Evolutionary conservation across 2,797 vertebrate genomes (phyloP), one percentile per base, ranked within the genome.

Genomic region (Sebastes oblongus): DNA sequence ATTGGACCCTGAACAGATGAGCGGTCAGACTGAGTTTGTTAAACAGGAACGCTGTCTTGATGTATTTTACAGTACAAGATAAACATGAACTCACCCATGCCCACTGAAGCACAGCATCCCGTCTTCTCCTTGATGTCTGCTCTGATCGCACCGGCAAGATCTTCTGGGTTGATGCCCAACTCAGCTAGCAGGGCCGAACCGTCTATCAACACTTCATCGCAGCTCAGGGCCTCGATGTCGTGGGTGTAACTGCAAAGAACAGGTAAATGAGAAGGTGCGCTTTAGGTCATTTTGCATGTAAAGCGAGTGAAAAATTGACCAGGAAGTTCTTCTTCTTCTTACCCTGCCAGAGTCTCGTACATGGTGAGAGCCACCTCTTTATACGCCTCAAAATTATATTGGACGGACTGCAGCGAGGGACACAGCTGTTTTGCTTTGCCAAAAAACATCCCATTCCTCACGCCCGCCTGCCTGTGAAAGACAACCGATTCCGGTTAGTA

Each of bases 401-500:
- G 95, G 70, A 99, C 97, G 9, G 97, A 95, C 85, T 98, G 97
- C 80, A 99, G 95, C 24, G 91, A 93, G 56, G 98, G 98, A 89
- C 98, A 99, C 14, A 99, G 89, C 78, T 96, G 96, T 85, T 99
- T 99, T 10, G 98, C 98, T 86, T 97, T 96, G 66, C 98, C 98
- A 87, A 99, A 99, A 95, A 97, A 98, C 98, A 99, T 99, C 80
- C 98, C 98, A 12, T 99, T 99, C 91, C 94, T 98, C 92, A 99
- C 96, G 8, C 98, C 98, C 3, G 95, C 94, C 94, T 97, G 96
- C 89, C 98, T 99, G 92, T 22, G n/a, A 78, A 30, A 76, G 32
- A 75, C n/a, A 66, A 30, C 1, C 4, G 2, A 72, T 66, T 59
- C 14, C 3, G 7, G 22, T 65, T 36, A 11, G 32, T 24, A 29